Base-by-base conservation (phyloP, 1,140 invertebrate genomes). In the Cherax quadricarinatus region DNA sequence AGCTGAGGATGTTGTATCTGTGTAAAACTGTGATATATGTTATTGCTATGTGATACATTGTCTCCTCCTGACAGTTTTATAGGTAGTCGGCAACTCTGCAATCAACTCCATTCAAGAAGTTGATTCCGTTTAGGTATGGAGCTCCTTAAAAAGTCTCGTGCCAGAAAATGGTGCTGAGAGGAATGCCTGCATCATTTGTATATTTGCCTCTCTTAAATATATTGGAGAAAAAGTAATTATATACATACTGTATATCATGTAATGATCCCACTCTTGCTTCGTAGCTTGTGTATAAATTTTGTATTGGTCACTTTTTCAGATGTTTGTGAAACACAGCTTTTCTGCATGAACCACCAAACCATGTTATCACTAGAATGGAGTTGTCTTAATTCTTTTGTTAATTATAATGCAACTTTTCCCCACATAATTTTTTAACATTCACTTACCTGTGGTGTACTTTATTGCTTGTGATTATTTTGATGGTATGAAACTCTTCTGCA, bases 21-120 rank as follows among this genome's bases (percentile, higher is more conserved):
- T 82, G n/a, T 75, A 75, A 21, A 75, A 30, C n/a, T 75, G n/a
- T 75, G 24, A 75, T 75, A 75, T 21, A 30, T 30, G 70, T 75
- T 75, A 30, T 82, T 82, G 49, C 49, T 24, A 78, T 87, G 41
- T 87, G 85, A 21, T 57, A 79, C 49, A 88, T 78, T 48, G 62
- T 88, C 80, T 88, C 86, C 86, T 88, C 57, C 85, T 60, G 41
- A 88, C 86, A 88, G 86, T 88, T 79, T 88, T 62, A 80, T 79
- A 88, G 86, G 53, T 88, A 88, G 75, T 88, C 41, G 86, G 70
- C 86, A 53, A 80, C 75, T 79, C 86, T 88, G 60, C 86, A 79
- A 78, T 88, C 86, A 88, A 80, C 86, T 88, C 86, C 86, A 88
- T 79, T 80, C 86, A 80, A 79, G 86, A 78, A 75, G 21, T 88